phyloP scores from a whole-genome alignment of 2,888 invertebrate genomes.

The Baronia brevicornis region DNA sequence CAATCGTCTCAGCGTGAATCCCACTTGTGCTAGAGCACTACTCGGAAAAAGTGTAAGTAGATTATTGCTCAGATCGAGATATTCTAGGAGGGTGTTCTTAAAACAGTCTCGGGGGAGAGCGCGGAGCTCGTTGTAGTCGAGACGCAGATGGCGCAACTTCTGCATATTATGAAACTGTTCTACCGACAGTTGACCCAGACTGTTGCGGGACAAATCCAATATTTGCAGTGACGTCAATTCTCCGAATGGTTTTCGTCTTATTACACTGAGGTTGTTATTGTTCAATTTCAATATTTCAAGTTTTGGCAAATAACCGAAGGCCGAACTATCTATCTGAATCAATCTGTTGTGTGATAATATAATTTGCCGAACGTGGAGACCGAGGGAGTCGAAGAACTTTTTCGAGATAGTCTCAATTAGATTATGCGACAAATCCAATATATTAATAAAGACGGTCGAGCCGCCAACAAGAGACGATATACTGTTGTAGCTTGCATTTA shows the following conservation, averaged over 20 bases:
- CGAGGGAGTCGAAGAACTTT: slow-evolving; percentile 68
- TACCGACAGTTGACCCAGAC: slow-evolving; percentile 32
- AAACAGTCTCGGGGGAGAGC: slow-evolving; percentile 84
- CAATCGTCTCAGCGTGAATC: slow-evolving; percentile 82
- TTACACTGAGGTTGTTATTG: slow-evolving; percentile 78
- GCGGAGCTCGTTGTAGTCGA: slow-evolving; percentile 80
- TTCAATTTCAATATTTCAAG: slow-evolving; percentile 71
- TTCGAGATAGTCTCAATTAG: slow-evolving; percentile 73
- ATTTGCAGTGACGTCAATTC: slow-evolving; percentile 37
- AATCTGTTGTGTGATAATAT: slow-evolving; percentile 77
- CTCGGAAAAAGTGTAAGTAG: slow-evolving; percentile 82
- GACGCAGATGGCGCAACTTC: slow-evolving; percentile 78
- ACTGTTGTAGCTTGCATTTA: slow-evolving; percentile 83
- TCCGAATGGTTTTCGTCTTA: slow-evolving; percentile 82
- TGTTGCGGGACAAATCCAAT: slow-evolving; percentile 41
- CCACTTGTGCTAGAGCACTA: slow-evolving; percentile 81
- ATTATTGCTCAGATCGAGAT: slow-evolving; percentile 83
- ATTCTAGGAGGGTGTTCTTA: slow-evolving; percentile 82
- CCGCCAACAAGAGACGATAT: slow-evolving; percentile 47
- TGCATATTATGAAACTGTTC: slow-evolving; percentile 71
- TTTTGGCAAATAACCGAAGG: slow-evolving; percentile 31
- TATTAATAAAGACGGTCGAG: slow-evolving; percentile 65
- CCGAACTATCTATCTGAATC: slow-evolving; percentile 54
- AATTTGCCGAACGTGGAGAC: slow-evolving; percentile 34
- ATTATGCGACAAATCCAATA: slow-evolving; percentile 81